phyloP scores from a whole-genome alignment of 2,888 invertebrate genomes.

The Lumbricus terrestris region DNA sequence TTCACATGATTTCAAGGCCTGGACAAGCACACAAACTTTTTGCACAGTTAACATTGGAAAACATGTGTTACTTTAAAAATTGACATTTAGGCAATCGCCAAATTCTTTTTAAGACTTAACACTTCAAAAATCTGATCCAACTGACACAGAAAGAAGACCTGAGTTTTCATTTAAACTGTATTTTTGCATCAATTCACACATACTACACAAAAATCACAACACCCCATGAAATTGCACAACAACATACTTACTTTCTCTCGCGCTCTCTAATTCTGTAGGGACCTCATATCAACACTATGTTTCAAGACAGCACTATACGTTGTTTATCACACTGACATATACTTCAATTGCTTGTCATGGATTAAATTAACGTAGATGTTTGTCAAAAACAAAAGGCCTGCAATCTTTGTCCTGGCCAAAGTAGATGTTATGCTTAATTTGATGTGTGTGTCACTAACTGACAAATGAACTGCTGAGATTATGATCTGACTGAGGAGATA shows the following conservation, averaged over 20 bases:
- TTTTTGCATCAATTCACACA: neutral
- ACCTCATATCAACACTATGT: neutral
- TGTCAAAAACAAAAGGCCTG: conserved; percentile 8
- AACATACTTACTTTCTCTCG: neutral
- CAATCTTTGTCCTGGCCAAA: neutral
- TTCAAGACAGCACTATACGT: neutral
- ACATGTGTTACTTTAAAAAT: neutral
- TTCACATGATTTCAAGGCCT: neutral
- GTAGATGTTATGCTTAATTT: neutral
- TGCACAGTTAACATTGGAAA: neutral
- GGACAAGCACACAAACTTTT: neutral
- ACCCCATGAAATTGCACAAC: neutral
- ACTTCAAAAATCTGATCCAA: neutral
- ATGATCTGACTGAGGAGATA: neutral
- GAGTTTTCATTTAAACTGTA: conserved; percentile 9
- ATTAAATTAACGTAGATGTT: conserved; percentile 4
- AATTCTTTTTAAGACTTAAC: neutral
- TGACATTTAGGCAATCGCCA: neutral
- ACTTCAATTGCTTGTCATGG: conserved; percentile 15
- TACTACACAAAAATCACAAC: conserved; percentile 12
- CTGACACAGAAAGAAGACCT: conserved; percentile 12
- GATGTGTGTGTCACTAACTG: conserved; percentile 3
- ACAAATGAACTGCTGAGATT: neutral
- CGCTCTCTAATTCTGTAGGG: neutral
- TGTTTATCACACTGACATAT: conserved; percentile 3